phyloP scores from a whole-genome alignment of 2,113 vertebrate genomes.

The Narcine bancroftii region DNA sequence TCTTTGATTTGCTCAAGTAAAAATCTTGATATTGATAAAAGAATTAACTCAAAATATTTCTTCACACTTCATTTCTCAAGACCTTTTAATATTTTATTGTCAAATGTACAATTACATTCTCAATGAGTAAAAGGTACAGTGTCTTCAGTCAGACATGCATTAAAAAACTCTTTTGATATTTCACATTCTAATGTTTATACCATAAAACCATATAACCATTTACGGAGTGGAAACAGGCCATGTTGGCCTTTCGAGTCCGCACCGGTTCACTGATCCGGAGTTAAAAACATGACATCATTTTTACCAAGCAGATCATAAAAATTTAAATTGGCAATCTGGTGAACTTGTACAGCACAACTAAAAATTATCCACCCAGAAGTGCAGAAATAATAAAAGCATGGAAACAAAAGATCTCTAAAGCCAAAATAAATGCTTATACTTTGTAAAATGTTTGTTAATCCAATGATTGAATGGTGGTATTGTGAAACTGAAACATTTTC shows the following conservation, averaged over 20 bases:
- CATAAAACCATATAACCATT: too few species aligned
- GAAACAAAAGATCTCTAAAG: slow-evolving; percentile 13
- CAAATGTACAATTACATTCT: not conserved
- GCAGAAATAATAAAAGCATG: not conserved
- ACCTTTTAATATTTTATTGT: not conserved
- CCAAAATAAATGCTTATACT: slow-evolving; percentile 4
- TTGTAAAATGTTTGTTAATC: not conserved
- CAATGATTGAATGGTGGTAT: not conserved
- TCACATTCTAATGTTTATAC: not conserved
- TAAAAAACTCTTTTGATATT: not conserved
- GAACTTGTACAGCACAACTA: not conserved
- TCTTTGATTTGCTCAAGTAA: not conserved
- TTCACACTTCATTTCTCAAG: not conserved
- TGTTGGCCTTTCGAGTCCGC: too few species aligned
- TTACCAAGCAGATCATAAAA: not conserved
- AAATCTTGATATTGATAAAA: not conserved
- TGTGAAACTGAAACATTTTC: not conserved
- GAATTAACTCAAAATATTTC: too few species aligned
- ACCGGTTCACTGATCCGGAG: too few species aligned
- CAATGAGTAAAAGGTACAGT: not conserved
- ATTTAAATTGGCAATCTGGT: slow-evolving; percentile 19
- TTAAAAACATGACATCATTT: not conserved
- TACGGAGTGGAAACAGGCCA: too few species aligned
- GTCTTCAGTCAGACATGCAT: not conserved
- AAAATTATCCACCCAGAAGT: not conserved